Percentiles rank a stretch among this genome's conserved stretches.
These are phyloP conservation scores for Hypothenemus hampei DNA, from an alignment of 1,140 invertebrate genomes.

Conservation along the genomic window DNA sequence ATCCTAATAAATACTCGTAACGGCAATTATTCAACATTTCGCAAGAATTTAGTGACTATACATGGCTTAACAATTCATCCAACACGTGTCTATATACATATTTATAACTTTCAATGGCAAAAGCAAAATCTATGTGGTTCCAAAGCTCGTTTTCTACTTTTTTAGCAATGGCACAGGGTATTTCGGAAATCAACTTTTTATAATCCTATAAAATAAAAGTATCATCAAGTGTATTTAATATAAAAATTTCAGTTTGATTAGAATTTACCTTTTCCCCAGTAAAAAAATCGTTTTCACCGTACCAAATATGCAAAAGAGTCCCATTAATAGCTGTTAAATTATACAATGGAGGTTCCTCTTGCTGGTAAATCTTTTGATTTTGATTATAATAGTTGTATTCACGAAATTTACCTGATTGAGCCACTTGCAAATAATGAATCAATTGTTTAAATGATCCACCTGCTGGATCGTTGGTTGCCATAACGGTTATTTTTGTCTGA, in stretches of 20 bases:
- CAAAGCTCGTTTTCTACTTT: not conserved
- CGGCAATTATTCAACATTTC: no score
- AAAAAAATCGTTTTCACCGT: constrained; percentile 5
- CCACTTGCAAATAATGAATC: constrained; percentile 4
- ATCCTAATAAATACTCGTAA: no score
- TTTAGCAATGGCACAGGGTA: not conserved
- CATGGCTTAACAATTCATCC: no score
- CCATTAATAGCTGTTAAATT: not conserved
- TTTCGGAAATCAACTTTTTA: not conserved
- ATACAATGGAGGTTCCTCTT: not conserved
- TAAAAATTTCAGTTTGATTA: not conserved
- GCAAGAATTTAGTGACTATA: no score
- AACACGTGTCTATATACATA: constrained; percentile 1
- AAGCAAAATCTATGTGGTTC: constrained; percentile 9
- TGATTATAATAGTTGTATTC: not conserved
- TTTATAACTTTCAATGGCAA: not conserved
- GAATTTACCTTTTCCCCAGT: not conserved
- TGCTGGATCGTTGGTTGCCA: constrained; percentile 5
- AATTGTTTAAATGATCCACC: constrained; percentile 3
- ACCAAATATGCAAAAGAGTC: constrained; percentile 3
- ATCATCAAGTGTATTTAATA: not conserved
- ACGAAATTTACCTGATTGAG: not conserved
- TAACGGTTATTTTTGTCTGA: constrained; percentile 1
- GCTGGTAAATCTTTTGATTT: not conserved
- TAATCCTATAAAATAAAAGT: constrained; percentile 2